Percentiles rank a stretch among this genome's conserved stretches.
These are phyloP conservation scores for Calliopum simillimum DNA, from an alignment of 2,888 invertebrate species.

Conservation along the genomic window DNA sequence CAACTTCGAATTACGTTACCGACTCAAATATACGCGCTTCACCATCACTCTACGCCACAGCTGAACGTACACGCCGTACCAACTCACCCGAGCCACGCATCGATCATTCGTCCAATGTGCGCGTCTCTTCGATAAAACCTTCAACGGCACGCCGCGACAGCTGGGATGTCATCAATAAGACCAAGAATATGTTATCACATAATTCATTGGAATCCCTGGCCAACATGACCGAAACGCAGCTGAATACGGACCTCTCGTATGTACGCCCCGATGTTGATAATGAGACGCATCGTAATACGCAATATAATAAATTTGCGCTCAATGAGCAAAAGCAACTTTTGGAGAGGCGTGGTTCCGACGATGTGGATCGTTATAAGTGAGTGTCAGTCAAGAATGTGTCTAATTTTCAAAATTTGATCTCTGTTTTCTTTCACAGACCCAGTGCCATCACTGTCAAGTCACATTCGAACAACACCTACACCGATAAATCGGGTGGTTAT, in stretches of 20 bases:
- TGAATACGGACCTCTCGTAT: slow-evolving; percentile 69
- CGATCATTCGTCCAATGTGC: slow-evolving; percentile 71
- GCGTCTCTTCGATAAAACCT: slow-evolving; percentile 73
- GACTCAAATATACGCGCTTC: slow-evolving; percentile 68
- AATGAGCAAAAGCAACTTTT: slow-evolving; percentile 57
- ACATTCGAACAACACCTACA: slow-evolving; percentile 64
- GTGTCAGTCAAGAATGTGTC: not conserved
- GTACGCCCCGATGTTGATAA: slow-evolving; percentile 70
- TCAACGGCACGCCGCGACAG: slow-evolving; percentile 76
- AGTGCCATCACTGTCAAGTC: slow-evolving; percentile 66
- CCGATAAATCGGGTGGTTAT: slow-evolving; percentile 63
- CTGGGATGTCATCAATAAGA: slow-evolving; percentile 86
- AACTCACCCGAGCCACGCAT: slow-evolving; percentile 70
- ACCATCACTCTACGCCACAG: slow-evolving; percentile 69
- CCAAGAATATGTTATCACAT: slow-evolving; percentile 78
- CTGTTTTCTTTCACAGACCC: slow-evolving; percentile 52
- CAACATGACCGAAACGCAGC: slow-evolving; percentile 74
- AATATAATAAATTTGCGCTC: slow-evolving; percentile 71
- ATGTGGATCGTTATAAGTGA: slow-evolving; percentile 61
- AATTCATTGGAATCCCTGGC: slow-evolving; percentile 78
- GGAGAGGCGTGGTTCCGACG: slow-evolving; percentile 59
- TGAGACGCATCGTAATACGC: slow-evolving; percentile 74
- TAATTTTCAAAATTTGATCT: not conserved
- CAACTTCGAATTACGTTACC: slow-evolving; percentile 69
- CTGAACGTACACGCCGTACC: slow-evolving; percentile 67